Percentiles rank a stretch among this genome's conserved stretches.
Conservation (phyloP, 1,140 invertebrate species). For the Drosophila suzukii region DNA sequence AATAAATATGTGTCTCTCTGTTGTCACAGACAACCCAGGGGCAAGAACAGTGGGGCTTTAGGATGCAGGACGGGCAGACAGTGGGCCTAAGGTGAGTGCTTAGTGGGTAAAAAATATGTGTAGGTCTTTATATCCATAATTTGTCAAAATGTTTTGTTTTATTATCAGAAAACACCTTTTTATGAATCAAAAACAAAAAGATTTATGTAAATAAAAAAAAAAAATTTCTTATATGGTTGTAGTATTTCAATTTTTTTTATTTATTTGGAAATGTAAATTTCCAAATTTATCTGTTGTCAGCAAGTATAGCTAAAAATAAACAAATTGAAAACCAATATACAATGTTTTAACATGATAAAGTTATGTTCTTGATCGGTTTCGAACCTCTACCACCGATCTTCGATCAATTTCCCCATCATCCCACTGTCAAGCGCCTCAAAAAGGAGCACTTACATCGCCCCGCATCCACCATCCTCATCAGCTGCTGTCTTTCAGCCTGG, state of each 20-base stretch:
- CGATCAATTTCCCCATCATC: not conserved
- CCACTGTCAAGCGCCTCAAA: conserved; percentile 14
- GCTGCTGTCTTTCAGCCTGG: conserved; percentile 23
- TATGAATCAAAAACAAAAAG: no score
- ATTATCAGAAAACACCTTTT: no score
- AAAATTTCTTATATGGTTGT: no score
- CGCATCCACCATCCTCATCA: conserved; percentile 1
- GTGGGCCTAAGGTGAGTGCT: conserved; percentile 3
- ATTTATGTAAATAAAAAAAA: no score
- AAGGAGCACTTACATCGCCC: conserved; percentile 4
- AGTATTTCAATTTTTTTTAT: no score
- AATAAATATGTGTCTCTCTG: conserved; percentile 76
- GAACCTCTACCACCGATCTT: not conserved
- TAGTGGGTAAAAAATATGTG: not conserved
- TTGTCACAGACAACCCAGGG: conserved; percentile 58
- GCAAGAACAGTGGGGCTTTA: not conserved
- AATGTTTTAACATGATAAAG: not conserved
- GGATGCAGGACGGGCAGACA: conserved; percentile 3
- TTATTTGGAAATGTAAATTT: no score
- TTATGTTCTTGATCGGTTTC: not conserved
- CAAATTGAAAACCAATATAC: no score
- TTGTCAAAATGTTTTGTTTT: no score
- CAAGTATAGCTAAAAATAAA: no score
- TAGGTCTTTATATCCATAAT: no score
- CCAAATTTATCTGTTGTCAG: no score